Base-by-base conservation (phyloP, 2,113 vertebrate genomes). In the Bos indicus region DNA sequence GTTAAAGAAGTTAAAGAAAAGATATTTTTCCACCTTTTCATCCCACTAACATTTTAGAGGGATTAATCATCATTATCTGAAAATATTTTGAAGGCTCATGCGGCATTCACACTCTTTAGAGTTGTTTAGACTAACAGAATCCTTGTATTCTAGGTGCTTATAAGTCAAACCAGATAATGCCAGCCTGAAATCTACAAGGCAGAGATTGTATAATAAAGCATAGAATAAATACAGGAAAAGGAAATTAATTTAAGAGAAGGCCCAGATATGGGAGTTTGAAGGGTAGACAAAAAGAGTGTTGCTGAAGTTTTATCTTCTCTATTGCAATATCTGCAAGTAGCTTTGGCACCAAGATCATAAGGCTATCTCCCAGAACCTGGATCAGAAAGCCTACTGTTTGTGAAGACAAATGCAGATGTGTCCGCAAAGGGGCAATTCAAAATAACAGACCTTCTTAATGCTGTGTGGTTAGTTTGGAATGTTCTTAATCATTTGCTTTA, bases 401-500 rank as follows among this genome's bases (percentile, higher is more conserved):
- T 91, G 52, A 94, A 95, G 83, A 98, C 78, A 92, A 97, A 96
- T 91, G 88, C 26, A 52, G 54, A 56, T 33, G 23, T 90, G 28
- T 96, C 85, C 26, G 33, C 77, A 92, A 83, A 91, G 30, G 57
- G 96, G 36, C 13, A 2, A 40, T 97, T 92, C 67, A 21, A 46
- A 94, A 89, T 95, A 74, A 96, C 88, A 77, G 85, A 94, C 48
- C 23, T 71, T 26, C 25, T 56, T 14, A 60, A 57, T 62, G 62
- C 40, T 48, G 1, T 78, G 80, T 90, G 36, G 94, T 96, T 97
- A 88, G 91, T 81, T 93, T 62, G 86, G 88, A 52, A n/a, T 91
- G 87, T 92, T 91, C 85, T 80, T 93, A n/a, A 95, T 91, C 51
- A 33, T 64, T 97, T 96, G 95, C 82, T 98, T 97, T 88, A 91